phyloP scores from a whole-genome alignment of 2,113 vertebrate genomes.

The Vidua chalybeata region DNA sequence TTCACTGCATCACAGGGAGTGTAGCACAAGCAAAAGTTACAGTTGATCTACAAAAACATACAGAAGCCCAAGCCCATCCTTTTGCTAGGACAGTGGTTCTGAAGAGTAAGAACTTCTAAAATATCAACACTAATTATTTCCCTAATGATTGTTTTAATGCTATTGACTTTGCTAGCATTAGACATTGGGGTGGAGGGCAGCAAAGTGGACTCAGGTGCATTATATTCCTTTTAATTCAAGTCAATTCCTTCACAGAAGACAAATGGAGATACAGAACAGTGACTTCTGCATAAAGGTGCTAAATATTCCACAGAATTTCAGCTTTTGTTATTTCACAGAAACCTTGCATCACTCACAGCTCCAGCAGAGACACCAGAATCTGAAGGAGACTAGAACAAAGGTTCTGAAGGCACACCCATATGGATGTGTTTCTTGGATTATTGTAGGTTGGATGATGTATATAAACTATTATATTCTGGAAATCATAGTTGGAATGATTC shows the following conservation, averaged over 20 bases:
- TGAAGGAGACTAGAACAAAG: neutral
- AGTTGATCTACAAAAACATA: neutral
- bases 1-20: neutral
- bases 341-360: neutral
- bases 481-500: neutral
- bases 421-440: neutral
- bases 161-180: neutral
- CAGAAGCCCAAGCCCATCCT: neutral
- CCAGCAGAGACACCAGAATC: neutral
- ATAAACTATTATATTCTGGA: neutral
- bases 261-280: fast-evolving
- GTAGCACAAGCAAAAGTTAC: neutral
- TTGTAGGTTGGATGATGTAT: neutral
- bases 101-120: neutral
- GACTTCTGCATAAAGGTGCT: neutral
- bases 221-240: neutral
- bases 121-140: neutral
- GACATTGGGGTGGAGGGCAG: neutral
- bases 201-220: neutral
- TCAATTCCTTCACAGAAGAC: neutral
- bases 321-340: neutral
- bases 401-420: neutral
- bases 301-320: neutral
- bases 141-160: neutral
- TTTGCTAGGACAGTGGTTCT: neutral